Evolutionary conservation across 1,140 invertebrate species (phyloP).

Genomic region (Lepidurus packardi): DNA sequence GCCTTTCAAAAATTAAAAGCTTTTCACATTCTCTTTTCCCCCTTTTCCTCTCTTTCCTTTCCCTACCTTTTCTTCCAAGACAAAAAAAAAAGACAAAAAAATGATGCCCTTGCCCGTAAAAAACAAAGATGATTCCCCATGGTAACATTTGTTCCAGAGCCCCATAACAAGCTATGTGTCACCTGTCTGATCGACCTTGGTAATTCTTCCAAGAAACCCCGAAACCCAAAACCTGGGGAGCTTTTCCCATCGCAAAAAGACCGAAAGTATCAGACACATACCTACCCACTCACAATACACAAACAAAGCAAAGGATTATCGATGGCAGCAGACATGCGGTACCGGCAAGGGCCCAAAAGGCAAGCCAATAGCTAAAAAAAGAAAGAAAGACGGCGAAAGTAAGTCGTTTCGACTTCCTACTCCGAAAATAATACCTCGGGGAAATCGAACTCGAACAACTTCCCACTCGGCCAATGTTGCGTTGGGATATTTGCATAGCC

Average conservation of each 20-base stretch:
- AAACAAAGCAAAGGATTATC: background rate
- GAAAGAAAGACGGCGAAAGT: background rate
- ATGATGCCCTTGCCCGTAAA: background rate
- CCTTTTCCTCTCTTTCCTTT: background rate
- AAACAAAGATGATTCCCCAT: background rate
- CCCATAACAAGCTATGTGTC: constrained; percentile 11
- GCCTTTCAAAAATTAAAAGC: background rate
- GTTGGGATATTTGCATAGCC: background rate
- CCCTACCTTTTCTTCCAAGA: background rate
- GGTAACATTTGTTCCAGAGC: constrained; percentile 13
- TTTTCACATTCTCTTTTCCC: background rate
- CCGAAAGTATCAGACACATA: too few relatives aligned
- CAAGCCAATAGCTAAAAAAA: background rate
- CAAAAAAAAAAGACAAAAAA: background rate
- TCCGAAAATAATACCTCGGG: constrained; percentile 6
- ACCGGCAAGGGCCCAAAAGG: background rate
- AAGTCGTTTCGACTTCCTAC: constrained; percentile 12
- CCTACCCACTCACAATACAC: background rate
- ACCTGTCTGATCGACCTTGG: constrained; percentile 13
- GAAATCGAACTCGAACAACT: constrained; percentile 15
- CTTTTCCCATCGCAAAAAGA: too few relatives aligned
- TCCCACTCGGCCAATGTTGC: constrained; percentile 2
- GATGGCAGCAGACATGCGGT: background rate
- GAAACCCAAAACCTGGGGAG: too few relatives aligned
- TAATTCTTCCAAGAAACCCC: background rate